Evolutionary conservation across 2,797 vertebrate genomes (phyloP).

Genomic region (Epinephelus malabaricus): DNA sequence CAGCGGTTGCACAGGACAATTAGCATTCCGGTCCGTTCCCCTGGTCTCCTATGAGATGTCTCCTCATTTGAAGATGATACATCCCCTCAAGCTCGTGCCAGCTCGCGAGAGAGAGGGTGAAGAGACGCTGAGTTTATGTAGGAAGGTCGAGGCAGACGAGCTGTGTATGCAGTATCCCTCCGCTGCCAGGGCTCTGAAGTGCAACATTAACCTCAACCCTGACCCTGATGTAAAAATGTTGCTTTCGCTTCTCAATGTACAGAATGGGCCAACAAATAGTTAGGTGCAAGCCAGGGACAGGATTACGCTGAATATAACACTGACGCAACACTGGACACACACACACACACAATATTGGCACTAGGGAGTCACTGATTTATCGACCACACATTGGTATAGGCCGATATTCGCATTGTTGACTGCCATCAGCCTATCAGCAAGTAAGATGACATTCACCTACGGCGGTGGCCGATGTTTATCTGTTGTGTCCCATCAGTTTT

Average conservation of each 20-base stretch:
- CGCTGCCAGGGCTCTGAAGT: constrained; percentile 48
- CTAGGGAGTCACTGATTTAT: too few relatives aligned
- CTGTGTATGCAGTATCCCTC: constrained; percentile 62
- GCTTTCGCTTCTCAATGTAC: constrained; percentile 25
- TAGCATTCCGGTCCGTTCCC: constrained; percentile 65
- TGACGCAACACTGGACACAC: too few relatives aligned
- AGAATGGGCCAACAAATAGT: background rate
- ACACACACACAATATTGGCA: too few relatives aligned
- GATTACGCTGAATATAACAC: background rate
- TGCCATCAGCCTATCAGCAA: too few relatives aligned
- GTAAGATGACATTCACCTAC: too few relatives aligned
- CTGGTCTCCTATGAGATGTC: constrained; percentile 64
- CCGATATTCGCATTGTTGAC: too few relatives aligned
- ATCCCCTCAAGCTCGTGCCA: constrained; percentile 59
- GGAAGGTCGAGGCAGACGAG: constrained; percentile 47
- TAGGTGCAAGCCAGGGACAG: background rate
- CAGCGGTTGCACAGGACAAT: constrained; percentile 62
- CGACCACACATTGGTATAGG: too few relatives aligned
- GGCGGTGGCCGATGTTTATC: too few relatives aligned
- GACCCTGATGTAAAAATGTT: constrained; percentile 40
- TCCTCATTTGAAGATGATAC: constrained; percentile 76
- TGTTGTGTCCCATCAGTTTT: too few relatives aligned
- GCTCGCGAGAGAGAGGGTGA: constrained; percentile 9
- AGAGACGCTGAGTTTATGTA: constrained; percentile 26
- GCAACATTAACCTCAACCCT: constrained; percentile 50